These are phyloP conservation scores for Belonocnema kinseyi DNA, from an alignment of 1,140 invertebrate genomes.

Conservation along the genomic window DNA sequence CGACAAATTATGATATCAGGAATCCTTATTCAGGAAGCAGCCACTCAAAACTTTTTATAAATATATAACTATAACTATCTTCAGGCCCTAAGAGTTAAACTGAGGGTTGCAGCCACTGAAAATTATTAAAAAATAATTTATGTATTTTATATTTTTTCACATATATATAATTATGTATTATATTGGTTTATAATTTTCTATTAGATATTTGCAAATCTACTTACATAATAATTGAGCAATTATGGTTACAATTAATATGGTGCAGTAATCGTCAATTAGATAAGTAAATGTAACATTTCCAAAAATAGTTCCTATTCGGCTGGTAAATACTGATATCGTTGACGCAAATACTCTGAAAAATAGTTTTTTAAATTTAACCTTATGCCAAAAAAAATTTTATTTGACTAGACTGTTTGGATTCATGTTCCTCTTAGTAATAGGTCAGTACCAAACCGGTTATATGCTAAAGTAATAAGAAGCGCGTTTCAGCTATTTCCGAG, in stretches of 20 bases:
- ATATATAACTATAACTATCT: background rate
- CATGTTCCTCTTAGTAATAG: too few relatives aligned
- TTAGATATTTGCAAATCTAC: background rate
- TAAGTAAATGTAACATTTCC: slow-evolving; percentile 15
- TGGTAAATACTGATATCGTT: slow-evolving; percentile 13
- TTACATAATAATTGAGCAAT: background rate
- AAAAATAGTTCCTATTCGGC: background rate
- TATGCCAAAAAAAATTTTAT: background rate
- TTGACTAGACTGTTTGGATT: background rate
- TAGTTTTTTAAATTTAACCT: background rate
- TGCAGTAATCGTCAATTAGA: background rate
- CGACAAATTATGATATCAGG: too few relatives aligned
- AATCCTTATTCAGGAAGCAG: too few relatives aligned
- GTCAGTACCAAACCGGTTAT: too few relatives aligned
- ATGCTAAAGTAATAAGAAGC: too few relatives aligned
- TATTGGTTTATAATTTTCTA: background rate
- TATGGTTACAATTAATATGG: background rate
- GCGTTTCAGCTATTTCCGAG: background rate
- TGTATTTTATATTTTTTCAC: background rate
- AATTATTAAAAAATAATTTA: background rate
- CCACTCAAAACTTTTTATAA: too few relatives aligned
- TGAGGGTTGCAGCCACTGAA: background rate
- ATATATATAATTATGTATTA: background rate
- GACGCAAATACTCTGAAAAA: slow-evolving; percentile 16
- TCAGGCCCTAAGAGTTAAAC: background rate